These are phyloP conservation scores for Neomonachus schauinslandi DNA, from an alignment of 2,113 vertebrate genomes.

Conservation along the genomic window DNA sequence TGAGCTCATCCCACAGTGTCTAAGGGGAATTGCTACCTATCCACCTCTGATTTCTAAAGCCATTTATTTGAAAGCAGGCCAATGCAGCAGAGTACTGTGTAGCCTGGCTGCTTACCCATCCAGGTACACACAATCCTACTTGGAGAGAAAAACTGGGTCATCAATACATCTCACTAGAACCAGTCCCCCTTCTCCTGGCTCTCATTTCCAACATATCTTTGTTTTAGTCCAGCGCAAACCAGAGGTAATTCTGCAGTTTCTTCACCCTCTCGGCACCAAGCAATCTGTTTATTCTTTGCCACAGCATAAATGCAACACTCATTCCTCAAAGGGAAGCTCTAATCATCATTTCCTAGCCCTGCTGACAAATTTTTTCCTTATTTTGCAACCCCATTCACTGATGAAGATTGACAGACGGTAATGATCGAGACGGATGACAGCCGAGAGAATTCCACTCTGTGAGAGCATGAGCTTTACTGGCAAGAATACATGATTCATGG, in stretches of 20 bases:
- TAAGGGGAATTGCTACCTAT: neutral
- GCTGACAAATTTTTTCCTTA: neutral
- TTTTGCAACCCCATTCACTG: slow-evolving; percentile 6
- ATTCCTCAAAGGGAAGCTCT: neutral
- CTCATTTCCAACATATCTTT: neutral
- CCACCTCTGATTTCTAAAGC: neutral
- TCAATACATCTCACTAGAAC: neutral
- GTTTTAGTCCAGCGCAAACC: neutral
- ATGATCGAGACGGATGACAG: neutral
- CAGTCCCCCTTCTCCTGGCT: neutral
- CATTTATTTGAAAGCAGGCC: neutral
- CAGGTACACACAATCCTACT: neutral
- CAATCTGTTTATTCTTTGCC: neutral
- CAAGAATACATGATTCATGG: neutral
- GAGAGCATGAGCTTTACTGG: neutral
- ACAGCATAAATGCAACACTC: neutral
- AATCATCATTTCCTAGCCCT: neutral
- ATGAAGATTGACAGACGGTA: slow-evolving; percentile 16
- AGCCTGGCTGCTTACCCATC: neutral
- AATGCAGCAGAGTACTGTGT: neutral
- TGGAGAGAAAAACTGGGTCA: neutral
- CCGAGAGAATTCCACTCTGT: neutral
- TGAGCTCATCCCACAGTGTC: neutral
- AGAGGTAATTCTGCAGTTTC: neutral
- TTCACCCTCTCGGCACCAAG: neutral